Evolutionary conservation across 2,113 vertebrate species (phyloP).

Genomic region (Nerophis lumbriciformis): DNA sequence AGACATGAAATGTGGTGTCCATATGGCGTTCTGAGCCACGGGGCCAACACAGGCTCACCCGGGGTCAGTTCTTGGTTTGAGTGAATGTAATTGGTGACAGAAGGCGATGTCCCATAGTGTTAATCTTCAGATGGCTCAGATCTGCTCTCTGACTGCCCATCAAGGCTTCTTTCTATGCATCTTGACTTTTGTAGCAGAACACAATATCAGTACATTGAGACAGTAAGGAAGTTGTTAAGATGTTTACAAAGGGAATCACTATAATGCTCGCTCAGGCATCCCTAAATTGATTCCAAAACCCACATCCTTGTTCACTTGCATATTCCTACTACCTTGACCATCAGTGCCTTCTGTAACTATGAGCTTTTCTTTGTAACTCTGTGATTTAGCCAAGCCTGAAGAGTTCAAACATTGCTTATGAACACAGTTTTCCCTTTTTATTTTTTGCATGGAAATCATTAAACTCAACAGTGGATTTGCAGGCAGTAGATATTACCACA

Average conservation of each 20-base stretch:
- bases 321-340: conserved; percentile 11
- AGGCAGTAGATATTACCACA: conserved; percentile 19
- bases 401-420: conserved; percentile 1
- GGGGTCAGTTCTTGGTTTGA: conserved; percentile 41
- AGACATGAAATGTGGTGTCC: conserved; percentile 27
- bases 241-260: conserved; percentile 18
- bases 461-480: conserved; percentile 36
- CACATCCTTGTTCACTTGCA: conserved; percentile 20
- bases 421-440: conserved; percentile 9
- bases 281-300: background rate
- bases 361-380: conserved; percentile 4
- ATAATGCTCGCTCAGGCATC: background rate
- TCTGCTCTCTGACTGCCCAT: conserved; percentile 39
- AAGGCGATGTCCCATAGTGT: conserved; percentile 44
- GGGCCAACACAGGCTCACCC: conserved; percentile 30
- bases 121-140: conserved; percentile 53
- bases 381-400: conserved; percentile 16
- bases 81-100: conserved; percentile 41
- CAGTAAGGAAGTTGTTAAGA: background rate
- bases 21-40: conserved; percentile 26
- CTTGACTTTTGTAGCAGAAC: background rate
- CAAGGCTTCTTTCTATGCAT: conserved; percentile 18
- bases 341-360: conserved; percentile 15
- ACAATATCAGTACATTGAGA: background rate
- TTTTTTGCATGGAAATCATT: conserved; percentile 38